Conservation (phyloP, 2,888 invertebrate species). For the Apoderus coryli region DNA sequence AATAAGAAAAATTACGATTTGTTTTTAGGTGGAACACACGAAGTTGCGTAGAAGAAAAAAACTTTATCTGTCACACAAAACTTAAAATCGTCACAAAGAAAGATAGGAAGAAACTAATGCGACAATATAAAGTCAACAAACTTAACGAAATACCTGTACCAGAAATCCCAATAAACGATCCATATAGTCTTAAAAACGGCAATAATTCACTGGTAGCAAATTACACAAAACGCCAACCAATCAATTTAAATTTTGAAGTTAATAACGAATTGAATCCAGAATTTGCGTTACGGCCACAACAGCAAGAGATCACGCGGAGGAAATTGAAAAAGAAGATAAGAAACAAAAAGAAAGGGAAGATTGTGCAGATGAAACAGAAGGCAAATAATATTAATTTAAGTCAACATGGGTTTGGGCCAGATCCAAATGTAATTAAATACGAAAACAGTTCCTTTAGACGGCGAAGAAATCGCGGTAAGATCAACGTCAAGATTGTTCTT, state of each 20-base stretch:
- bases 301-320: slow-evolving; percentile 15
- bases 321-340: slow-evolving; percentile 32
- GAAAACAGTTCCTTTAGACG: too few relatives aligned
- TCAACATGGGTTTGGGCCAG: too few relatives aligned
- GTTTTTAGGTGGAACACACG: slow-evolving; percentile 49
- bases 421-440: too few relatives aligned
- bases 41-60: slow-evolving; percentile 46
- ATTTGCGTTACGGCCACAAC: slow-evolving; percentile 16
- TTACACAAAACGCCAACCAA: neutral
- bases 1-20: slow-evolving; percentile 47
- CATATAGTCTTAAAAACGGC: neutral
- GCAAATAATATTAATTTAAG: slow-evolving; percentile 14
- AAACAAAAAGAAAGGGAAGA: slow-evolving; percentile 17
- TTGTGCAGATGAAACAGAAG: slow-evolving; percentile 5
- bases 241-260: slow-evolving; percentile 13
- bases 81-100: slow-evolving; percentile 37
- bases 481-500: too few relatives aligned
- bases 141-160: slow-evolving; percentile 42
- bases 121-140: slow-evolving; percentile 38
- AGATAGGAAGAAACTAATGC: slow-evolving; percentile 34
- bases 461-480: too few relatives aligned
- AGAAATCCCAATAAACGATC: slow-evolving; percentile 6
- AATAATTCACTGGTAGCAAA: slow-evolving; percentile 6
- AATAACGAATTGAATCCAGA: slow-evolving; percentile 17
- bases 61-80: slow-evolving; percentile 57